Conservation (phyloP, 2,113 vertebrate genomes). For the Neoarius graeffei region DNA sequence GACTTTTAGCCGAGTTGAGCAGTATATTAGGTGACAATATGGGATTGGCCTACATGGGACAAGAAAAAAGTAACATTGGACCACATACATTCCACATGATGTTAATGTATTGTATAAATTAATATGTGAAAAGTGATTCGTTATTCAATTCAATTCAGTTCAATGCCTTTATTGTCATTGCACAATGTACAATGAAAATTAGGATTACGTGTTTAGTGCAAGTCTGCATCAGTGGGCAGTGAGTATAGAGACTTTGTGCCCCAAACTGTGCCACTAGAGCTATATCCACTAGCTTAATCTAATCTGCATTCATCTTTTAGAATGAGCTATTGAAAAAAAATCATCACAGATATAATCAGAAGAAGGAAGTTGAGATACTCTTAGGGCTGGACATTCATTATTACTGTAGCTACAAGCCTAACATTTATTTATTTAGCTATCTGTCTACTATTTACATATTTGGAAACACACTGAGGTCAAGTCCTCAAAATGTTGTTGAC, state of each 20-base stretch:
- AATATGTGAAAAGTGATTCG: not conserved
- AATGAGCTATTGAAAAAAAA: not conserved
- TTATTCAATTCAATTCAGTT: no score
- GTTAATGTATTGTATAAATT: not conserved
- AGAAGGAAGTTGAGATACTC: not conserved
- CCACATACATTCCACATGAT: not conserved
- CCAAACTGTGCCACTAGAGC: not conserved
- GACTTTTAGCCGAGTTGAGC: conserved; percentile 65
- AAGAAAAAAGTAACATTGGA: conserved; percentile 1
- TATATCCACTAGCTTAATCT: not conserved
- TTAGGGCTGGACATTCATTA: not conserved
- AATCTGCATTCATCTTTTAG: not conserved
- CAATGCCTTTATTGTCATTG: no score
- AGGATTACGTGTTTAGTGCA: not conserved
- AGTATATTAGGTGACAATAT: conserved; percentile 69
- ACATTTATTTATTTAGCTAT: not conserved
- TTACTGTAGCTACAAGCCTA: not conserved
- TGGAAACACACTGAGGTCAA: not conserved
- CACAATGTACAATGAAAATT: no score
- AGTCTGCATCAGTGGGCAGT: not conserved
- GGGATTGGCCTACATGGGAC: conserved; percentile 71
- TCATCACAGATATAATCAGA: not conserved
- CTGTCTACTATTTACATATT: not conserved
- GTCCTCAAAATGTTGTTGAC: not conserved
- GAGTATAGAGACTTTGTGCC: not conserved